Base-by-base conservation (phyloP, 2,113 vertebrate genomes). In the Macquaria australasica region DNA sequence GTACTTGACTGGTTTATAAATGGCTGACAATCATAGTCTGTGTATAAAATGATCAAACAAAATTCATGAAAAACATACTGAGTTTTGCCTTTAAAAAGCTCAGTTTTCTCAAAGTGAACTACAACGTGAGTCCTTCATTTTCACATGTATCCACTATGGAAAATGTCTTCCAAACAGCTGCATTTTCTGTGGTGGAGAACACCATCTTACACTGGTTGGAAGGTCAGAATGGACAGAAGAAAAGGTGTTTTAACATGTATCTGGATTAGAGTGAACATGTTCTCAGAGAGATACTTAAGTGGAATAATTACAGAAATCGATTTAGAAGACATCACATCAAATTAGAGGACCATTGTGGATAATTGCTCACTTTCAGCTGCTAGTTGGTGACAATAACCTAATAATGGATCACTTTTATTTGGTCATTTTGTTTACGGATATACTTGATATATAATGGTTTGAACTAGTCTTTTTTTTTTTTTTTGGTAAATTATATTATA, bases 301-400 rank as follows among this genome's bases (percentile, higher is more conserved):
- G 74, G 31, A 77, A 83, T 41, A 64, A 31, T 18, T 55, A 72
- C 6, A 56, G 67, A 64, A 58, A 77, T 48, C 8, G 1, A 21
- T 37, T 56, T 15, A 9, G 34, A 77, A 66, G 11, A 56, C 58
- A 31, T 43, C 9, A 15, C 34, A 71, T 66, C 48, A 73, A 55
- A 72, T 56, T 31, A 70, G 43, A 77, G 41, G 25, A 51, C 15
- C 56, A 37, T 71, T 72, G 25, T 48, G 20, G 41, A 58, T 55
- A 75, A 64, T 15, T 62, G 70, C n/a, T 69, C 0, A 12, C 8
- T 43, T 69, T 69, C 12, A 53, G 55, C 20, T n/a, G 37, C 43
- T 74, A 39, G 8, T 50, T 39, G 20, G 5, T 55, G 34, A 37
- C 18, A 53, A 41, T 16, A 34, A 21, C 70, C 34, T 11, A 41